These are phyloP conservation scores for Poeciliopsis occidentalis DNA, from an alignment of 2,113 vertebrate species.

Conservation along the genomic window DNA sequence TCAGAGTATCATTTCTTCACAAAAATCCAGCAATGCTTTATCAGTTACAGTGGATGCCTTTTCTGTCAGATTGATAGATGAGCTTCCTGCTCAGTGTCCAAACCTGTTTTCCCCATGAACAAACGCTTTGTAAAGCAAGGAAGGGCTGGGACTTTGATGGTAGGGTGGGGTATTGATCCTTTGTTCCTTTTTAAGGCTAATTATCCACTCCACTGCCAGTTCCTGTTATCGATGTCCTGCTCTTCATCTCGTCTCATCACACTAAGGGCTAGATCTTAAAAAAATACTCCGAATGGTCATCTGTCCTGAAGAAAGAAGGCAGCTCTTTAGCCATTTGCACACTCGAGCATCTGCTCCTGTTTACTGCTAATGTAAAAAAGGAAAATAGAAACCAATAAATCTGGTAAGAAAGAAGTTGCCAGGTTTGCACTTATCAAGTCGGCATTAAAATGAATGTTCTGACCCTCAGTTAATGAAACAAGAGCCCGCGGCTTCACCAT, in stretches of 20 bases:
- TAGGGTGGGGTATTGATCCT: conserved; percentile 63
- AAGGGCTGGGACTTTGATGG: not conserved
- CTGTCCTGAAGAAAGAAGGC: conserved; percentile 4
- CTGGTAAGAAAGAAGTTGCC: not conserved
- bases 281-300: conserved; percentile 51
- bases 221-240: conserved; percentile 75
- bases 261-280: conserved; percentile 41
- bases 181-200: conserved; percentile 75
- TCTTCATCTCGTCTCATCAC: conserved; percentile 68
- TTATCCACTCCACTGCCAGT: conserved; percentile 74
- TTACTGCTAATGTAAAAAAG: not conserved
- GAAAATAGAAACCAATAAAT: not conserved
- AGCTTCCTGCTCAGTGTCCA: conserved; percentile 20
- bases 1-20: conserved; percentile 3
- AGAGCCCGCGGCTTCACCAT: conserved; percentile 35
- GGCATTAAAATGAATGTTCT: conserved; percentile 52
- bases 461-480: conserved; percentile 61
- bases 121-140: conserved; percentile 42
- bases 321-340: not conserved
- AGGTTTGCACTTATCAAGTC: conserved; percentile 31
- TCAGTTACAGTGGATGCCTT: conserved; percentile 41
- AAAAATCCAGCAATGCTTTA: not conserved
- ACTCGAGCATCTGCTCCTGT: not conserved
- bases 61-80: conserved; percentile 41
- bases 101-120: conserved; percentile 58